Conservation (phyloP, 2,113 vertebrate species). For the Tyto alba region DNA sequence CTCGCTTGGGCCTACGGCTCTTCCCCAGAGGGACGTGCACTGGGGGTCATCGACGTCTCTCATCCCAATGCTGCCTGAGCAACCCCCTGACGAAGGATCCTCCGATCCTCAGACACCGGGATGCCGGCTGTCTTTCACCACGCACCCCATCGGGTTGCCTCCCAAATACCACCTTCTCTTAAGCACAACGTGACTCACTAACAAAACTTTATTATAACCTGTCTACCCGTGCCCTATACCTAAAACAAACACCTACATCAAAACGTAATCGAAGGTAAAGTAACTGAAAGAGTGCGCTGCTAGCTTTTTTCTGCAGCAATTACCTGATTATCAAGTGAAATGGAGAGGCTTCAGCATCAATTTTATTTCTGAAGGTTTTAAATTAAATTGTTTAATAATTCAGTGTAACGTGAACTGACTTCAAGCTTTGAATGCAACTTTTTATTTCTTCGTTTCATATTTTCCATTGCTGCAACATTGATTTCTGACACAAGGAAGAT, state of each 20-base stretch:
- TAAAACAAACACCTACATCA: neutral
- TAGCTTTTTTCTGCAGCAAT: neutral
- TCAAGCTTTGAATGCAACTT: neutral
- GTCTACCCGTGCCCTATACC: neutral
- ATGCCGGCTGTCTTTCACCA: neutral
- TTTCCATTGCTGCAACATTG: neutral
- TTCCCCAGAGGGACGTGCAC: neutral
- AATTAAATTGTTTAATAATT: slow-evolving; percentile 38
- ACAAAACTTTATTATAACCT: neutral
- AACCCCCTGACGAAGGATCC: neutral
- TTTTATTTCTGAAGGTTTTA: neutral
- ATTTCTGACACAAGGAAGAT: slow-evolving; percentile 20
- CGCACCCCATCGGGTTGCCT: neutral
- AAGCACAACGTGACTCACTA: neutral
- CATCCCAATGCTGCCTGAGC: neutral
- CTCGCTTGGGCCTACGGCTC: neutral
- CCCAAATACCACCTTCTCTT: neutral
- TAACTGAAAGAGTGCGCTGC: neutral
- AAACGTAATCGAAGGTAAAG: neutral
- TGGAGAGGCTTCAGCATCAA: neutral
- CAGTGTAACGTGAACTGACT: neutral
- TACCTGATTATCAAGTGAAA: neutral
- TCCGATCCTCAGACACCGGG: neutral
- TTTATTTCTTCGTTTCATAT: neutral
- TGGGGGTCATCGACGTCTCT: rapidly evolving